Conservation (phyloP, 2,113 vertebrate genomes). For the Mirza zaza region DNA sequence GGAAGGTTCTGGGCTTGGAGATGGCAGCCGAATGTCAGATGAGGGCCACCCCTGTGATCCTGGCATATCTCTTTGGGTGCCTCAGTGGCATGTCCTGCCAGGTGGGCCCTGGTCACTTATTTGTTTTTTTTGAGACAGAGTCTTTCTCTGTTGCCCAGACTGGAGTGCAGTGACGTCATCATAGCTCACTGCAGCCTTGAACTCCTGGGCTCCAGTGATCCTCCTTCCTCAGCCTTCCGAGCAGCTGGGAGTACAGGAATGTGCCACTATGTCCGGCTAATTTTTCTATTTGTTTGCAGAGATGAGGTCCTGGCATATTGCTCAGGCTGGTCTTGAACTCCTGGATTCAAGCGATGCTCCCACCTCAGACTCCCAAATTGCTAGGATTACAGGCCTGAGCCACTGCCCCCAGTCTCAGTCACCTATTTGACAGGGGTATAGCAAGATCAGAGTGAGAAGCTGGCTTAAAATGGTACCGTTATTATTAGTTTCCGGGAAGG, state of each 20-base stretch:
- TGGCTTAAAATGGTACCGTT: not conserved
- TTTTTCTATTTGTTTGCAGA: not conserved
- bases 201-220: not conserved
- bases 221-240: not conserved
- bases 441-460: not conserved
- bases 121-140: not conserved
- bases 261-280: not conserved
- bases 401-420: not conserved
- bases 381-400: not conserved
- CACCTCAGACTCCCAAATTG: not conserved
- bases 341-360: not conserved
- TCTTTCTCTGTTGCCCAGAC: not conserved
- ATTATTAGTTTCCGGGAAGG: not conserved
- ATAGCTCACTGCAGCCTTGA: not conserved
- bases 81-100: not conserved
- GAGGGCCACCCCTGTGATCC: not conserved
- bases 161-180: not conserved
- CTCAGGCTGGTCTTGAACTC: not conserved
- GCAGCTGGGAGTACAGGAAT: not conserved
- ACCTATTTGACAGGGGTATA: not conserved
- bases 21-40: not conserved
- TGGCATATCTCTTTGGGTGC: not conserved
- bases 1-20: not conserved
- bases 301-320: not conserved
- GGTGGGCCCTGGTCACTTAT: not conserved